Conservation (phyloP, 2,113 vertebrate genomes). For the Kryptolebias marmoratus region DNA sequence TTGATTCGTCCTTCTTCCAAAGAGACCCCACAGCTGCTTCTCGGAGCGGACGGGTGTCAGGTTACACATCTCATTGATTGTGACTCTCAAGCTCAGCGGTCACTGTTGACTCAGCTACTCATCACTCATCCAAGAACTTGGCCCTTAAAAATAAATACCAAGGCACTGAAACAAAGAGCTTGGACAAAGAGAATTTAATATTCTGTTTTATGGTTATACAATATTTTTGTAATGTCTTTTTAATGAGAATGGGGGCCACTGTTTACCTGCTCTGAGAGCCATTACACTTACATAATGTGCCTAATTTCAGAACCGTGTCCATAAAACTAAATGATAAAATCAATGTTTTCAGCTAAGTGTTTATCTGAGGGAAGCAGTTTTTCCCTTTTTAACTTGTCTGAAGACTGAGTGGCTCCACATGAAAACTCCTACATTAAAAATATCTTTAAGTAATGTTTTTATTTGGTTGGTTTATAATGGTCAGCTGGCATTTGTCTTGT, state of each 20-base stretch:
- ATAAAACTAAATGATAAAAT: conserved; percentile 6
- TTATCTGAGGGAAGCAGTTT: not conserved
- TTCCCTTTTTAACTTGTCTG: not conserved
- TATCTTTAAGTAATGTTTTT: not conserved
- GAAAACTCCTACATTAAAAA: not conserved
- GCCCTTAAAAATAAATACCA: conserved; percentile 26
- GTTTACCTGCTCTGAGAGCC: conserved; percentile 1
- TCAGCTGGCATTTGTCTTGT: not conserved
- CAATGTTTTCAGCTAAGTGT: not conserved
- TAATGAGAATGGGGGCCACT: not conserved
- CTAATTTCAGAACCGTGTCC: not conserved
- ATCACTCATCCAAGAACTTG: conserved; percentile 16
- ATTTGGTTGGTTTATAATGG: not conserved
- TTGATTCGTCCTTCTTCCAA: conserved; percentile 44
- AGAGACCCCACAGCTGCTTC: conserved; percentile 11
- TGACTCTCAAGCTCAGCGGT: conserved; percentile 17
- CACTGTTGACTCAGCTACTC: conserved; percentile 22
- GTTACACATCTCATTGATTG: conserved; percentile 35
- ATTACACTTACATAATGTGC: not conserved
- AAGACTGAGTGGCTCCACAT: conserved; percentile 12
- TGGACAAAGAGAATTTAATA: not conserved
- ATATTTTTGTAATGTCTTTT: conserved; percentile 17
- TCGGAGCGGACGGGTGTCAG: conserved; percentile 32
- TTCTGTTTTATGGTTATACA: not conserved
- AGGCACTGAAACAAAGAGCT: conserved; percentile 2